Evolutionary conservation across 2,888 invertebrate species (phyloP), one percentile per base, ranked within the genome.

Genomic region (Philereme transversata): DNA sequence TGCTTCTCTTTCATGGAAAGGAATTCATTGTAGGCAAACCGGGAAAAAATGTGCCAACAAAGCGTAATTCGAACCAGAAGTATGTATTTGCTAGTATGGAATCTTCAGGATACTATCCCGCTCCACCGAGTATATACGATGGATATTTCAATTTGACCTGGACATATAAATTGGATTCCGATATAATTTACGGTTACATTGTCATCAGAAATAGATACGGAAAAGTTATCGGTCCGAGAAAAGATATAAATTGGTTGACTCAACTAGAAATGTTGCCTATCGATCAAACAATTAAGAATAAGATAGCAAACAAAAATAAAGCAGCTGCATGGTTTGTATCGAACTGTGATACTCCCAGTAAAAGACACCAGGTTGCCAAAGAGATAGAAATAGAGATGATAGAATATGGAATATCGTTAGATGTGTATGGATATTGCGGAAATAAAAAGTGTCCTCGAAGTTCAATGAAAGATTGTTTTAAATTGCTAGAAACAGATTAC

Each of bases 111-210:
- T 74, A 83, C 46, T 84, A 82, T 58, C 82, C 83, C 0, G 64
- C 78, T 0, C 80, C 79, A 48, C 62, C 77, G 0, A 60, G 69
- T 3, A 68, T 51, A 40, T 76, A 75, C 4, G 69, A 86, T 35
- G 70, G 71, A 5, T 79, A 71, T 36, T 87, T 85, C 49, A 86
- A 86, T 56, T 82, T 84, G 77, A 84, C 85, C 1, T 86, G 84
- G 85, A 83, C 84, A 0, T 86, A 78, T 53, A 80, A 67, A 60
- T 55, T 81, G 3, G 73, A 82, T 43, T 82, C 84, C 0, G 82
- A 86, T 48, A 74, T 77, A 0, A 70, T 66, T 51, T 82, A 77
- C 77, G 81, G 80, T 2, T 87, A 86, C 49, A 67, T 86, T 5
- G 75, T 69, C 1, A 69, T 85, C 4, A 74, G 72, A 60, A 76